Evolutionary conservation across 2,888 invertebrate species (phyloP).

Genomic region (Epinotia brunnichana): DNA sequence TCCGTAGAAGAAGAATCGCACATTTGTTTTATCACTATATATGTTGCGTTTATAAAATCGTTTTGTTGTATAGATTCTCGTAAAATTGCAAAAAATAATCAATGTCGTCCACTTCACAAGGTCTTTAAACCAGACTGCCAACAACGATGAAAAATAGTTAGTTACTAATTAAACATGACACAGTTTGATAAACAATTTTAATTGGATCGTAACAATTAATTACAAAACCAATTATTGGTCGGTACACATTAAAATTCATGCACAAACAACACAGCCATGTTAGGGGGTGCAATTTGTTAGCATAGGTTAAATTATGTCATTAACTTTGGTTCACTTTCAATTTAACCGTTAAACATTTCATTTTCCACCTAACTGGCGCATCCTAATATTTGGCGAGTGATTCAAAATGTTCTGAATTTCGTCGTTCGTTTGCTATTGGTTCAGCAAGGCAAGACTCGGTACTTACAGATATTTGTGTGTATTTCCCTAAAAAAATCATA

Average conservation of each 20-base stretch:
- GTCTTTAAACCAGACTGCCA: not conserved
- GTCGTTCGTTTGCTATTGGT: not conserved
- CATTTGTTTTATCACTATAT: not conserved
- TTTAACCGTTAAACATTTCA: not conserved
- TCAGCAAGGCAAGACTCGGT: not conserved
- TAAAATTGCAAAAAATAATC: not conserved
- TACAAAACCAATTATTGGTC: slow-evolving; percentile 19
- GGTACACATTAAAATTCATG: slow-evolving; percentile 27
- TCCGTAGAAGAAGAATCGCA: too few species aligned
- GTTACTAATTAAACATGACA: not conserved
- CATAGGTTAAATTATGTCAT: slow-evolving; percentile 20
- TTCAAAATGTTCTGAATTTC: not conserved
- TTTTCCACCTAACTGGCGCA: not conserved
- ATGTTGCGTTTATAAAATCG: not conserved
- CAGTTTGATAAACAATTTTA: slow-evolving; percentile 20
- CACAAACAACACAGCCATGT: slow-evolving; percentile 13
- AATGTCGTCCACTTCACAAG: not conserved
- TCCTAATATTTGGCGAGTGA: not conserved
- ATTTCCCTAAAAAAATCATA: too few species aligned
- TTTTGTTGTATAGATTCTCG: not conserved
- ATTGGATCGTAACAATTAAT: slow-evolving; percentile 19
- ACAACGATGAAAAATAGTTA: not conserved
- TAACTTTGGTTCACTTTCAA: slow-evolving; percentile 14
- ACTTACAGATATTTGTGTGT: too few species aligned
- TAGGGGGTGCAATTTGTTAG: slow-evolving; percentile 26